phyloP scores from a whole-genome alignment of 2,888 invertebrate genomes.

The Callosobruchus maculatus region DNA sequence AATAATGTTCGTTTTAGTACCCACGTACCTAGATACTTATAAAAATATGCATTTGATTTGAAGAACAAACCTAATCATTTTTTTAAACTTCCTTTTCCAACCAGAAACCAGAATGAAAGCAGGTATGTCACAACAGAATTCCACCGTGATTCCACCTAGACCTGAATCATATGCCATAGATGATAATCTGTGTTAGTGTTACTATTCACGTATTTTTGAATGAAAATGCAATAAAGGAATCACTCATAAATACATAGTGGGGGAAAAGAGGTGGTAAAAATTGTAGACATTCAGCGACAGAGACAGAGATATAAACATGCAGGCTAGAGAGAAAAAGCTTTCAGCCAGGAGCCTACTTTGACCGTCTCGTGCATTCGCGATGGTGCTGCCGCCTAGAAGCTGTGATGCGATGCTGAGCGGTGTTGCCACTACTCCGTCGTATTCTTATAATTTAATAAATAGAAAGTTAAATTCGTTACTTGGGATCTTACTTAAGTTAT shows the following conservation, averaged over 20 bases:
- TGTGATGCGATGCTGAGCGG: neutral
- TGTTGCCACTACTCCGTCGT: neutral
- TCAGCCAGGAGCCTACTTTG: neutral
- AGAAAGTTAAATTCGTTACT: no score
- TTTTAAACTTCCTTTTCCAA: no score
- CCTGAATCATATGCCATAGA: neutral
- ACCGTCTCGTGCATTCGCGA: neutral
- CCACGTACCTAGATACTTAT: no score
- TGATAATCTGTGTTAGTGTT: neutral
- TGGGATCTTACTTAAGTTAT: no score
- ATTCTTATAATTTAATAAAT: neutral
- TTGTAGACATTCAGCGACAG: neutral
- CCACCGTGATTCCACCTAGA: no score
- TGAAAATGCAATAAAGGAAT: neutral
- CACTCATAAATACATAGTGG: neutral
- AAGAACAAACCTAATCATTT: no score
- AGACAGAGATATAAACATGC: neutral
- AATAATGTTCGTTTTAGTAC: no score
- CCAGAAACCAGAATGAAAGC: no score
- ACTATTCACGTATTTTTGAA: neutral
- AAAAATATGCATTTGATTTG: no score
- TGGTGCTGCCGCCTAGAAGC: neutral
- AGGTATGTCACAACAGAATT: no score
- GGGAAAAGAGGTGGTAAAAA: neutral
- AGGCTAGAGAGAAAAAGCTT: neutral